Base-by-base conservation (phyloP, 1,140 invertebrate genomes). In the Drosophila pandora region DNA sequence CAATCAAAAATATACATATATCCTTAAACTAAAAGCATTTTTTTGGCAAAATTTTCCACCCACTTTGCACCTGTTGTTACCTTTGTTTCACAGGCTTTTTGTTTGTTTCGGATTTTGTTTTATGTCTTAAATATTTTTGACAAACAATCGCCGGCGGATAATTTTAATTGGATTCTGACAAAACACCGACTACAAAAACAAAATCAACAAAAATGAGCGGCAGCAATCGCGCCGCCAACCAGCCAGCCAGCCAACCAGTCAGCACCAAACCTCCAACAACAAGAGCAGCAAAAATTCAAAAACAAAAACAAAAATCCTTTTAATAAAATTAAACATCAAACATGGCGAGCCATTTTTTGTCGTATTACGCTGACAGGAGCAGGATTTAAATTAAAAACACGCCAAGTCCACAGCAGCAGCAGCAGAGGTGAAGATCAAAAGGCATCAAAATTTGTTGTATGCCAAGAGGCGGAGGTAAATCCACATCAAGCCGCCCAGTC, bases 241-340 rank as follows among this genome's bases (percentile, higher is more conserved):
- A 65, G 73, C 13, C 39, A n/a, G 12, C 39, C 39, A 41, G 13
- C n/a, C 12, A 41, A 10, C n/a, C 39, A 43, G 8, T 13, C 34
- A 37, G 12, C 34, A 37, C 3, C 34, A 10, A 37, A 37, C 10
- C 34, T n/a, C 10, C 34, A 37, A 28, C 25, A 6, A 28, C 25
- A 28, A 6, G 6, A 28, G 25, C 25, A 5, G 7, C 25, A 6
- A 28, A 37, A 12, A 37, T 37, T 37, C 43, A 47, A 22, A 41
- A 49, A 58, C 62, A 79, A 69, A 63, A 60, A 73, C 63, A 67
- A 77, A 77, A 87, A 88, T 88, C 83, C 83, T 88, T 75, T 88
- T 88, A 88, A 88, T 88, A 88, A 88, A 88, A 79, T 88, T 88
- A 88, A 88, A 88, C 84, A 88, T 88, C 83, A 88, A 88, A 88